These are phyloP conservation scores for Mallotus villosus DNA, from an alignment of 2,797 vertebrate genomes.

Conservation along the genomic window DNA sequence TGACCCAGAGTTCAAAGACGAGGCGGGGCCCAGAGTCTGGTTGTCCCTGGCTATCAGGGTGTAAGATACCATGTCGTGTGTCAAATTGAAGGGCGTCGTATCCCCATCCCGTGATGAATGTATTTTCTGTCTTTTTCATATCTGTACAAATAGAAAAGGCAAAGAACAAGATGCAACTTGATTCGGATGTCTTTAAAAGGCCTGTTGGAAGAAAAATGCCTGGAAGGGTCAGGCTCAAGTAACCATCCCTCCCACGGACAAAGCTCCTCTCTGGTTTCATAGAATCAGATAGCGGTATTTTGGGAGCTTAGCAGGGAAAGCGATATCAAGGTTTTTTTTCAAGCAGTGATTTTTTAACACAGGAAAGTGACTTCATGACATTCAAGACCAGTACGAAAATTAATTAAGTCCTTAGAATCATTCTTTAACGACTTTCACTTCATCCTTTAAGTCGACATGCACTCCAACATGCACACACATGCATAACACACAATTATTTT, in stretches of 20 bases:
- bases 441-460: no score
- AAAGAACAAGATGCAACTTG: constrained; percentile 60
- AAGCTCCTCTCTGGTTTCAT: constrained; percentile 62
- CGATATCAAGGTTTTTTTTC: constrained; percentile 52
- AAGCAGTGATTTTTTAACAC: constrained; percentile 9
- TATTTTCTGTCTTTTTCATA: constrained; percentile 41
- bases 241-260: constrained; percentile 55
- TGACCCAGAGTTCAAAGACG: constrained; percentile 54
- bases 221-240: constrained; percentile 56
- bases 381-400: background rate
- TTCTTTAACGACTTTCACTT: no score
- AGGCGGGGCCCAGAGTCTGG: constrained; percentile 49
- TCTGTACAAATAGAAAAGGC: constrained; percentile 44
- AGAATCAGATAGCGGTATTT: constrained; percentile 70
- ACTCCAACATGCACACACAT: no score
- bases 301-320: constrained; percentile 59
- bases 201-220: constrained; percentile 49
- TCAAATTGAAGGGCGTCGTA: constrained; percentile 56
- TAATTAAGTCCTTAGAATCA: no score
- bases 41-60: constrained; percentile 49
- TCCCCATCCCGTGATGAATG: constrained; percentile 51
- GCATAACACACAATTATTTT: background rate
- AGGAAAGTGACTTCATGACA: constrained; percentile 47
- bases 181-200: constrained; percentile 42
- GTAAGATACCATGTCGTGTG: constrained; percentile 63